A percentile compares a stretch with the other conserved stretches of the same genome.
Evolutionary conservation across 2,888 invertebrate genomes (phyloP).

Genomic region (Pachycephus smyrnensis): DNA sequence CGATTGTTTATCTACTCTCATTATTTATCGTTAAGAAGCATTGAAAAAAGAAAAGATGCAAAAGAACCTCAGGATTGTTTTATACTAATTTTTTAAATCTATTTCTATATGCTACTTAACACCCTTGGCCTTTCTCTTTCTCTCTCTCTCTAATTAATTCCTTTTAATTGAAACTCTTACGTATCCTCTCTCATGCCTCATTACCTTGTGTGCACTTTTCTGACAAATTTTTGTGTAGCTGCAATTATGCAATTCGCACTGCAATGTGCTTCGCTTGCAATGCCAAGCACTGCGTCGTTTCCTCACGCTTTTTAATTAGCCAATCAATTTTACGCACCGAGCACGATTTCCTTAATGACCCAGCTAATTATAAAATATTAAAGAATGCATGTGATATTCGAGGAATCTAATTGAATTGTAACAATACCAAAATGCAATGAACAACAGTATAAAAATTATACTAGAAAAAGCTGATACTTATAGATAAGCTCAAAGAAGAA

Average conservation of each 20-base stretch:
- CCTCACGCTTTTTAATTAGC: not conserved
- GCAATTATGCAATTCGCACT: conserved; percentile 14
- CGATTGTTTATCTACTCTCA: not conserved
- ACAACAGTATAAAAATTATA: not conserved
- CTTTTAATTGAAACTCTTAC: not conserved
- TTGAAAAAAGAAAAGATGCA: conserved; percentile 6
- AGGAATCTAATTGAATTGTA: not conserved
- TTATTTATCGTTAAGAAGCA: not conserved
- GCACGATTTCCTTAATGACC: not conserved
- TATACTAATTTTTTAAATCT: not conserved
- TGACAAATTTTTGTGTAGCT: not conserved
- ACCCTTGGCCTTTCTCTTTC: conserved; percentile 11
- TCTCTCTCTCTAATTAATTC: not conserved
- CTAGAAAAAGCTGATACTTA: not conserved
- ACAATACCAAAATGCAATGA: not conserved
- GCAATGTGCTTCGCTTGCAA: conserved; percentile 34
- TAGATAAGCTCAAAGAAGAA: not conserved
- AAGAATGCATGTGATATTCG: not conserved
- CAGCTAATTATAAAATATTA: not conserved
- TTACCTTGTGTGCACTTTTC: not conserved
- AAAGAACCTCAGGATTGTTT: not conserved
- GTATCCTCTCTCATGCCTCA: conserved; percentile 9
- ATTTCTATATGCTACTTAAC: not conserved
- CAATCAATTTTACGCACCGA: not conserved
- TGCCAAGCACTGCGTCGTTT: not conserved